Conservation (phyloP, 1,140 invertebrate genomes). For the Aphaenogaster floridana region DNA sequence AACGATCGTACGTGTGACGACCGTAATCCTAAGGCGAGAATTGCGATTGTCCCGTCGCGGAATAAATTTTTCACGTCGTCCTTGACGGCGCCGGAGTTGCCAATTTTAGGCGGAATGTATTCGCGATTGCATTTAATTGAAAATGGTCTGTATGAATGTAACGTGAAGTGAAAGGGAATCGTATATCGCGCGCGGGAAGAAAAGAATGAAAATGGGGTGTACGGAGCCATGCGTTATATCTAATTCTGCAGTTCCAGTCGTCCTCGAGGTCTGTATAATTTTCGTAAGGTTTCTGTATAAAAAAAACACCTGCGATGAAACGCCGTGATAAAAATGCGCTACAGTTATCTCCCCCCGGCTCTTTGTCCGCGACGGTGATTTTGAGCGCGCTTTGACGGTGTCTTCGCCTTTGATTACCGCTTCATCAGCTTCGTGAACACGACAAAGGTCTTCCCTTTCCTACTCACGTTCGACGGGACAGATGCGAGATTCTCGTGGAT, state of each 20-base stretch:
- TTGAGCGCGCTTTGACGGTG: slow-evolving; percentile 7
- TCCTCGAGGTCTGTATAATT: background rate
- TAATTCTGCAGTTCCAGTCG: background rate
- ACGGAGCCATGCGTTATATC: background rate
- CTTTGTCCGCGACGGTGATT: background rate
- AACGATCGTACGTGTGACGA: background rate
- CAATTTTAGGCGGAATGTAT: background rate
- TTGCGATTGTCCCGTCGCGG: background rate
- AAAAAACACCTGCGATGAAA: background rate
- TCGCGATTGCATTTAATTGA: background rate
- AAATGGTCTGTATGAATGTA: background rate
- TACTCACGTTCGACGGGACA: slow-evolving; percentile 4
- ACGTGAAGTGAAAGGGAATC: background rate
- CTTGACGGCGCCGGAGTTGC: background rate
- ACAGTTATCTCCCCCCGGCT: background rate
- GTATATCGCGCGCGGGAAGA: background rate
- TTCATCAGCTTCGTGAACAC: slow-evolving; percentile 15
- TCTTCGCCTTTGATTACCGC: slow-evolving; percentile 45
- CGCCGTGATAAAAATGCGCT: background rate
- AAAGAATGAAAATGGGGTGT: background rate
- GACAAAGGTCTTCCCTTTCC: background rate
- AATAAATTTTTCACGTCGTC: background rate
- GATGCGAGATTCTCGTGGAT: slow-evolving; percentile 15
- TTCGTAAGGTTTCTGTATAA: background rate
- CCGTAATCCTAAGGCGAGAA: background rate